These are phyloP conservation scores for Phocides pigmalion DNA, from an alignment of 1,140 invertebrate species.

Conservation along the genomic window DNA sequence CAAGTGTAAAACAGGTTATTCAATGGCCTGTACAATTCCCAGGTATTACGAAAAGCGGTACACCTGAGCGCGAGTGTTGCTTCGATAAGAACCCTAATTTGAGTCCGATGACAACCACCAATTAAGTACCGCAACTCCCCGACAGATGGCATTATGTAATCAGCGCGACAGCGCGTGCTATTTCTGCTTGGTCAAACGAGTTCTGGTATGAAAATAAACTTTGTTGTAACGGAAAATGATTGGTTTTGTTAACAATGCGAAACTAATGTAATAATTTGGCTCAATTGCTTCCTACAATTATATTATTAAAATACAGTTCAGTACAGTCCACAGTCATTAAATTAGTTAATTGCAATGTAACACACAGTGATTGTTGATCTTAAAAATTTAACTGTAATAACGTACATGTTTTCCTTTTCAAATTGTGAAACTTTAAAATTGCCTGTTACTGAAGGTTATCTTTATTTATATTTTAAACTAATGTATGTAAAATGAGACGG, in stretches of 20 bases:
- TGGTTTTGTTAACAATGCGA: neutral
- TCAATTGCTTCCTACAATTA: neutral
- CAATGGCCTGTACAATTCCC: neutral
- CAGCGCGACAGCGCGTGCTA: neutral
- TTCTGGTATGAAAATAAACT: conserved; percentile 6
- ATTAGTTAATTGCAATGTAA: neutral
- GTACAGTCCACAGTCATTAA: neutral
- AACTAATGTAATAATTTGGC: neutral
- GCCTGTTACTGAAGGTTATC: no score
- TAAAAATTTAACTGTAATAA: no score
- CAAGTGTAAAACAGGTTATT: no score
- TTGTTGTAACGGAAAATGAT: conserved; percentile 18
- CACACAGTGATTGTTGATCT: no score
- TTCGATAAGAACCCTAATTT: conserved; percentile 16
- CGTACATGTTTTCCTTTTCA: no score
- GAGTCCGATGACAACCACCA: conserved; percentile 43
- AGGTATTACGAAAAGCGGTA: conserved; percentile 5
- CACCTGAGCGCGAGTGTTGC: neutral
- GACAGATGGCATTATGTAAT: conserved; percentile 54
- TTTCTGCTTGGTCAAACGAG: neutral
- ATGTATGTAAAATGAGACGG: no score
- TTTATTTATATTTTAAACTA: no score
- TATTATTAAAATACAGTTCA: neutral
- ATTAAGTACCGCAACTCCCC: conserved; percentile 46
- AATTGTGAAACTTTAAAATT: no score